Base-by-base conservation (phyloP, 2,888 invertebrate species). In the Omphaloscelis lunosa region DNA sequence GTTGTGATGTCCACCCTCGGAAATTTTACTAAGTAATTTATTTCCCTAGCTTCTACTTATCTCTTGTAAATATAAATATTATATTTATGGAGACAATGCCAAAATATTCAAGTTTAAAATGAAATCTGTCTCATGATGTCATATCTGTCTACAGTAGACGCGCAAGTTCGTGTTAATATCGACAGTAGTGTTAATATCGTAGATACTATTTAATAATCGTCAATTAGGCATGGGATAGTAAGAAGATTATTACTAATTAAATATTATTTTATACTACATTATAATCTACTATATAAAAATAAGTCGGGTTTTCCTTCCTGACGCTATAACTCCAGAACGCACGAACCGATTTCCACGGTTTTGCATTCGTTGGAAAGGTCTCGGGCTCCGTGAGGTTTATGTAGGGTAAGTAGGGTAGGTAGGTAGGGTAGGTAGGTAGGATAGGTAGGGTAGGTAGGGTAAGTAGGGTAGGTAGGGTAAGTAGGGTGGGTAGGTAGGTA, bases 1-100 rank as follows among this genome's bases (percentile, higher is more conserved):
- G 66, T 83, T 66, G 2, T 45, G 15, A 34, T 65, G 74, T 72
- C 80, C 68, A 84, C 80, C 80, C 71, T 39, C 59, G 23, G 34
- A 34, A 39, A 71, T 45, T 41, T 65, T 2, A 65, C 15, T 17
- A 45, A 72, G 56, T 53, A 70, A 78, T 83, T 53, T 62, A 39
- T 68, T 34, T 61, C 17, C 4, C 4, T 27, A 27, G 7, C 41
- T n/a, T 65, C 5, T n/a, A 17, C 17, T n/a, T 65, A 65, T 41
- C 17, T 41, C n/a, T 27, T 65, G n/a, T 17, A 41, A 65, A 41
- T 65, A 15, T 63, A 12, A 62, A 34, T n/a, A n/a, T 27, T 12
- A 56, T 11, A 53, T 12, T n/a, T n/a, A 12, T 12, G 6, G 5
- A 56, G 6, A 56, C n/a, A n/a, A 56, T 8, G n/a, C 56, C 12